phyloP scores from a whole-genome alignment of 2,797 vertebrate species.

The Betta splendens region DNA sequence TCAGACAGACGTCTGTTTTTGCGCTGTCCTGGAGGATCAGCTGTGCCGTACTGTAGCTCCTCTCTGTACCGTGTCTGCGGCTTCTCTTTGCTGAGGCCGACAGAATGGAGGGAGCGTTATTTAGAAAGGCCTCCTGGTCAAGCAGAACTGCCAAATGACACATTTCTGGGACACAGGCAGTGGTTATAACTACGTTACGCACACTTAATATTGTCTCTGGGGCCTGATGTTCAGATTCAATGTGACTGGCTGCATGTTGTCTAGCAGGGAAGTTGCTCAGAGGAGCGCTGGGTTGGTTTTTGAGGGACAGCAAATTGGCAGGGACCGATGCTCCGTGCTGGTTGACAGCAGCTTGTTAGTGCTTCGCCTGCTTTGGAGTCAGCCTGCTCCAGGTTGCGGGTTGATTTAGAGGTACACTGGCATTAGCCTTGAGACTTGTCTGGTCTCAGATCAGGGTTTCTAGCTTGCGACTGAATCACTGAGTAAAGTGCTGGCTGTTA shows the following conservation, averaged over 20 bases:
- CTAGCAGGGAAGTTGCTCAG: constrained; percentile 53
- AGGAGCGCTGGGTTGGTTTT: constrained; percentile 27
- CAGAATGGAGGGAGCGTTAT: constrained; percentile 29
- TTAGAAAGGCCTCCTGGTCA: constrained; percentile 32
- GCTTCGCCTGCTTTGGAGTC: constrained; percentile 46
- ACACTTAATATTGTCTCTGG: constrained; percentile 56
- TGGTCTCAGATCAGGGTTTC: constrained; percentile 59
- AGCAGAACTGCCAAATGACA: constrained; percentile 43
- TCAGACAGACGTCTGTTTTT: constrained; percentile 1
- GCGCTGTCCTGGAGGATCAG: constrained; percentile 18
- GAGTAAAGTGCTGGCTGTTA: constrained; percentile 52
- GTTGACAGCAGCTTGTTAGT: constrained; percentile 62
- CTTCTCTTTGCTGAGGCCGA: constrained; percentile 12
- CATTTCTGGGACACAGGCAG: constrained; percentile 41
- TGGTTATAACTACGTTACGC: constrained; percentile 38
- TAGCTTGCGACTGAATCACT: constrained; percentile 38
- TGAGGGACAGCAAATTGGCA: constrained; percentile 41
- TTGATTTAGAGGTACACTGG: constrained; percentile 54
- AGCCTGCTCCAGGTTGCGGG: constrained; percentile 47
- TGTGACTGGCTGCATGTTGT: constrained; percentile 64
- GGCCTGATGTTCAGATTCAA: constrained; percentile 59
- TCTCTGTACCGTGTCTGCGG: constrained; percentile 26
- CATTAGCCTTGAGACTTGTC: constrained; percentile 58
- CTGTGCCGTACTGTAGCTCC: constrained; percentile 13
- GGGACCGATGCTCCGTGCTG: constrained; percentile 39